Evolutionary conservation across 2,888 invertebrate species (phyloP).

Genomic region (Campoletis raptor): DNA sequence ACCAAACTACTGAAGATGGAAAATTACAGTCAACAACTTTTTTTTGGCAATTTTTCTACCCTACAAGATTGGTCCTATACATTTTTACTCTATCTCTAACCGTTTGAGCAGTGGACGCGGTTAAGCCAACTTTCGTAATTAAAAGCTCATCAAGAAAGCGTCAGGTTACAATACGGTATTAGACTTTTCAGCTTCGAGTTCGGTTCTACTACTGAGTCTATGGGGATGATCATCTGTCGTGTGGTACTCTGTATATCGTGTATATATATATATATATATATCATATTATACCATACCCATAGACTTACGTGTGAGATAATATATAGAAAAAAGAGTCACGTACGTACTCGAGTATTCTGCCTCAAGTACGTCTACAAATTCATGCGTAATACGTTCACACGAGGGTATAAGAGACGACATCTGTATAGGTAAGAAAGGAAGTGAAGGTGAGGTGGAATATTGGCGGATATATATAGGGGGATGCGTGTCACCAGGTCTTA

Average conservation of each 20-base stretch:
- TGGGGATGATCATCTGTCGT: not conserved
- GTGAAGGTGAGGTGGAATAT: slow-evolving; percentile 55
- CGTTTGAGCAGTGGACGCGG: not conserved
- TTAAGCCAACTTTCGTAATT: not conserved
- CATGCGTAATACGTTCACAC: slow-evolving; percentile 53
- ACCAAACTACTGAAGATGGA: not conserved
- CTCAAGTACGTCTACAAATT: slow-evolving; percentile 45
- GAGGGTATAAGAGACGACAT: slow-evolving; percentile 1
- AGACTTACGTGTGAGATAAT: not conserved
- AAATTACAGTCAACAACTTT: not conserved
- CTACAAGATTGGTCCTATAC: not conserved
- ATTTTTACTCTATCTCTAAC: not conserved
- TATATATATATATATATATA: not conserved
- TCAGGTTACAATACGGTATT: not conserved
- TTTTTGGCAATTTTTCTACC: not conserved
- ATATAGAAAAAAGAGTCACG: slow-evolving; percentile 49
- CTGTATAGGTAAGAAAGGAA: slow-evolving; percentile 53
- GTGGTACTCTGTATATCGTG: not conserved
- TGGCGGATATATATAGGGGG: slow-evolving; percentile 30
- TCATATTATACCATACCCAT: not conserved
- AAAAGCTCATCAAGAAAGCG: not conserved
- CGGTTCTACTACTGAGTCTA: not conserved
- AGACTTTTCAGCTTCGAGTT: not conserved
- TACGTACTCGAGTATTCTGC: slow-evolving; percentile 48
- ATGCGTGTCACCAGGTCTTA: slow-evolving; percentile 78